phyloP scores from a whole-genome alignment of 2,113 vertebrate species.

The Spea multiplicata region DNA sequence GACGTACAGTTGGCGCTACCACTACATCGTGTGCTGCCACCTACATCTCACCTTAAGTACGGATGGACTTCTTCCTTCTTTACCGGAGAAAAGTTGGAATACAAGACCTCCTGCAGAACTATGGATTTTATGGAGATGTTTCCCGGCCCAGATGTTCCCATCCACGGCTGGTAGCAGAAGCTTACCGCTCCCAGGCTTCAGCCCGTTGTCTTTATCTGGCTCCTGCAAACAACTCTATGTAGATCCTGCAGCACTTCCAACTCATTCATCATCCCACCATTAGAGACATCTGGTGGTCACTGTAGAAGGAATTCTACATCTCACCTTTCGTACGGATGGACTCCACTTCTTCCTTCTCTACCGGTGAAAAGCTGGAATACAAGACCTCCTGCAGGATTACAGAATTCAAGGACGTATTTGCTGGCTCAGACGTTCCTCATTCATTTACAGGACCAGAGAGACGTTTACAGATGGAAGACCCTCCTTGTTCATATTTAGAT shows the following conservation, averaged over 20 bases:
- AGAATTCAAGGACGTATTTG: conserved; percentile 8
- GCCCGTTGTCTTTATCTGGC: too few relatives aligned
- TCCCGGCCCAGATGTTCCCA: conserved; percentile 17
- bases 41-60: conserved; percentile 9
- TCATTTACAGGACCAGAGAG: conserved; percentile 34
- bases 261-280: neutral
- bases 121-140: conserved; percentile 11
- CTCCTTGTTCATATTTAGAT: neutral
- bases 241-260: too few relatives aligned
- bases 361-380: conserved; percentile 27
- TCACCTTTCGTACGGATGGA: conserved; percentile 27
- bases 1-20: conserved; percentile 10
- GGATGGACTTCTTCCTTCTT: conserved; percentile 31
- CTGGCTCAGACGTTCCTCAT: conserved; percentile 22
- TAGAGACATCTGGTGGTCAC: conserved; percentile 17
- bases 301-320: neutral
- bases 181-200: too few relatives aligned
- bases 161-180: too few relatives aligned
- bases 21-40: conserved; percentile 29
- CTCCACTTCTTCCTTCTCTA: conserved; percentile 25
- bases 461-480: neutral
- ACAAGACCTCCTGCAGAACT: conserved; percentile 19
- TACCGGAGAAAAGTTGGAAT: conserved; percentile 28
- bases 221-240: too few relatives aligned
- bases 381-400: conserved; percentile 18